Evolutionary conservation across 2,113 vertebrate genomes (phyloP).

Genomic region (Sturnira hondurensis): DNA sequence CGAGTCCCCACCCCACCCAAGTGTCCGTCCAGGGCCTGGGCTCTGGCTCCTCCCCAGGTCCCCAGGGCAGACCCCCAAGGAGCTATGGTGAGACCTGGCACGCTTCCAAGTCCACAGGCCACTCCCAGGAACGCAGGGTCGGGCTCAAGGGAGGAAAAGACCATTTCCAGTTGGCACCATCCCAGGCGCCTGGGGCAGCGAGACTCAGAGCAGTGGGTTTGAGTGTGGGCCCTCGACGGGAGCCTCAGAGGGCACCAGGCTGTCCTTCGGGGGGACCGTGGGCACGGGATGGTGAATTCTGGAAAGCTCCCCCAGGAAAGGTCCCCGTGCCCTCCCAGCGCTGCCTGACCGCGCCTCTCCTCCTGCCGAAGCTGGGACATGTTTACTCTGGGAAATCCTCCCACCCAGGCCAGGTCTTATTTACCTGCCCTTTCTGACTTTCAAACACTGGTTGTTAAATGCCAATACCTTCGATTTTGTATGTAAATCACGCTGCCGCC

Average conservation of each 20-base stretch:
- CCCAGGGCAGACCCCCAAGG: fast-evolving
- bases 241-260: neutral
- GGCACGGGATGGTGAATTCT: fast-evolving
- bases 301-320: neutral
- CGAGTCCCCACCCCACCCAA: no score
- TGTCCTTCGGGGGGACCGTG: neutral
- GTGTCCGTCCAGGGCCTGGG: no score
- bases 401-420: neutral
- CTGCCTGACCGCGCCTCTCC: fast-evolving
- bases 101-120: neutral
- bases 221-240: fast-evolving
- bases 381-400: neutral
- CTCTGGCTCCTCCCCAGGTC: no score
- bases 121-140: neutral
- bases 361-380: fast-evolving
- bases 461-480: neutral
- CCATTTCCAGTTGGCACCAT: fast-evolving
- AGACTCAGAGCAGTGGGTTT: neutral
- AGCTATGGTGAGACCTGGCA: no score
- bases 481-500: constrained; percentile 3
- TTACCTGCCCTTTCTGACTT: neutral
- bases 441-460: neutral
- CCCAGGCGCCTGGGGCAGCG: fast-evolving
- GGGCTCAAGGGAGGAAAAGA: neutral
- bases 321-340: neutral